phyloP scores from a whole-genome alignment of 1,140 invertebrate genomes.

The Nasonia longicornis region DNA sequence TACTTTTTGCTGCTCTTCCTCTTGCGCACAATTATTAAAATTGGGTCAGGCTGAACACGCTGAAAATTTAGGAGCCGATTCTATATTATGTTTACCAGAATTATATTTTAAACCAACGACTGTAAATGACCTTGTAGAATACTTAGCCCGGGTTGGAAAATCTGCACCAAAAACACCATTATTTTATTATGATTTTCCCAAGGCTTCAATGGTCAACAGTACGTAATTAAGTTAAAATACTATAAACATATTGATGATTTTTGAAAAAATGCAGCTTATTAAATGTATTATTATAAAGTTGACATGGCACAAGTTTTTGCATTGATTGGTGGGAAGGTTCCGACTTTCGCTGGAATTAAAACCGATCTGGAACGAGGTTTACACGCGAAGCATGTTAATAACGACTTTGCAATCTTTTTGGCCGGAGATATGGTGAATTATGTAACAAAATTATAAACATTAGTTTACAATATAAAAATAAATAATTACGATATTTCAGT shows the following conservation, averaged over 20 bases:
- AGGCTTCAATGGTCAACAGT: constrained; percentile 79
- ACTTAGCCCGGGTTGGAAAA: constrained; percentile 76
- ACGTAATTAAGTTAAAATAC: constrained; percentile 54
- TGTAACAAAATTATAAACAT: not conserved
- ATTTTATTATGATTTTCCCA: constrained; percentile 87
- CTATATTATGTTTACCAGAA: constrained; percentile 82
- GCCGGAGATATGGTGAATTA: constrained; percentile 62
- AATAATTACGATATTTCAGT: constrained; percentile 59
- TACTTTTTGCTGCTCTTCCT: not conserved
- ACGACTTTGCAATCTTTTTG: constrained; percentile 74
- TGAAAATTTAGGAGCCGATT: constrained; percentile 75
- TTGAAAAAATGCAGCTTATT: not conserved
- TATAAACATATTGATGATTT: not conserved
- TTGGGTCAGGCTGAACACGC: constrained; percentile 79
- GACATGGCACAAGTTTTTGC: constrained; percentile 79
- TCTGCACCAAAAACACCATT: constrained; percentile 84
- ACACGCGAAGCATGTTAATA: constrained; percentile 71
- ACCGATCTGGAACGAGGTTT: constrained; percentile 75
- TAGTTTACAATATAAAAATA: not conserved
- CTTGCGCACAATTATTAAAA: constrained; percentile 50
- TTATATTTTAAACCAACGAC: constrained; percentile 80
- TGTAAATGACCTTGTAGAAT: constrained; percentile 76
- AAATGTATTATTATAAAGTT: constrained; percentile 70
- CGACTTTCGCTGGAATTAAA: constrained; percentile 82
- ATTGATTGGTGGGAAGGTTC: constrained; percentile 72